Evolutionary conservation across 1,140 invertebrate genomes (phyloP).

Genomic region (Drosophila ogumai): DNA sequence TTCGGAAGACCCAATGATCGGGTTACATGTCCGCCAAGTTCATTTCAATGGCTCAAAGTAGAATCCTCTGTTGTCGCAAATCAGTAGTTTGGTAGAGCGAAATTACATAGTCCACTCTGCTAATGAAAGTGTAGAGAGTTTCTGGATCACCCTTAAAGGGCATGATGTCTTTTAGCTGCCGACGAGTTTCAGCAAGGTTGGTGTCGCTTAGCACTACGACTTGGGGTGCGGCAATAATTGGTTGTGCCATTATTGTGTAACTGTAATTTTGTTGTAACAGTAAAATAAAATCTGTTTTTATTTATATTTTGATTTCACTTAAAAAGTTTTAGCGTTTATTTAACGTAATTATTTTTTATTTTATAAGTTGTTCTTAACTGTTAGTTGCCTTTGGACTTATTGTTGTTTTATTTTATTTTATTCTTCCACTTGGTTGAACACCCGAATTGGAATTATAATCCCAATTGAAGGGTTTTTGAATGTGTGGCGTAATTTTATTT

Average conservation of each 20-base stretch:
- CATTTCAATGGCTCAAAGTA: neutral
- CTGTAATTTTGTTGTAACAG: neutral
- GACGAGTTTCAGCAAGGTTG: neutral
- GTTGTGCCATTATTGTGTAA: neutral
- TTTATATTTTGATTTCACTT: constrained; percentile 4
- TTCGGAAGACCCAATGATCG: neutral
- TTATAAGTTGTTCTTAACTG: constrained; percentile 1
- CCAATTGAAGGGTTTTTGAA: constrained; percentile 3
- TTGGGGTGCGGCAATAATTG: neutral
- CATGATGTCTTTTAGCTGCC: neutral
- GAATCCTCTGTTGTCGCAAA: neutral
- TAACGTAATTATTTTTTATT: neutral
- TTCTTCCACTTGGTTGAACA: neutral
- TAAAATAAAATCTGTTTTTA: neutral
- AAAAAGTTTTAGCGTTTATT: neutral
- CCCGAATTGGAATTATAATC: constrained; percentile 12
- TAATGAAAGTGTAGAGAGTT: neutral
- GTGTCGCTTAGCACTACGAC: neutral
- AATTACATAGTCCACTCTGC: neutral
- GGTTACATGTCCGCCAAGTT: neutral
- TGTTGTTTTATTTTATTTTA: neutral
- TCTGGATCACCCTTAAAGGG: neutral
- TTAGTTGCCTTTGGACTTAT: neutral
- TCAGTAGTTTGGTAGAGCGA: neutral
- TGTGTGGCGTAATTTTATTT: constrained; percentile 5